Percentiles rank a stretch among this genome's conserved stretches.
Conservation (phyloP, 2,888 invertebrate genomes). For the Andrena marginata region DNA sequence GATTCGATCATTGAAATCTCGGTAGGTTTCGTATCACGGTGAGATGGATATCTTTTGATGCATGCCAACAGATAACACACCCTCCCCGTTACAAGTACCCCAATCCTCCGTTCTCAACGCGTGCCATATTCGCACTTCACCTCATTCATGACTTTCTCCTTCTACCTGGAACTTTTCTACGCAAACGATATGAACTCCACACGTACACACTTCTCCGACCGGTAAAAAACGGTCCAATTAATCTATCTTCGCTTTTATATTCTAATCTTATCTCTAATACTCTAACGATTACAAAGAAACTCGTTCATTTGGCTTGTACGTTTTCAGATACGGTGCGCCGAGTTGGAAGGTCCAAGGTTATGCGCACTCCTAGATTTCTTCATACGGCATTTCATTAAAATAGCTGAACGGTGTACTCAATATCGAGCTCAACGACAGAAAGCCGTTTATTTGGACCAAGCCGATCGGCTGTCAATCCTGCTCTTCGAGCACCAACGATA, state of each 20-base stretch:
- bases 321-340: conserved; percentile 82
- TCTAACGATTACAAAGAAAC: conserved; percentile 21
- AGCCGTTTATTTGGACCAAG: conserved; percentile 90
- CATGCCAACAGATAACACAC: no score
- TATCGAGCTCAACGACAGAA: conserved; percentile 88
- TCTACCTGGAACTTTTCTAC: not conserved
- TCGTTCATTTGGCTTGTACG: conserved; percentile 12
- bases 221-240: not conserved
- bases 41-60: not conserved
- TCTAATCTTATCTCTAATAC: conserved; percentile 66
- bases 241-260: not conserved
- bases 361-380: conserved; percentile 90
- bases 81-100: no score
- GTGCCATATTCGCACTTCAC: not conserved
- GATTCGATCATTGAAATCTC: conserved; percentile 81
- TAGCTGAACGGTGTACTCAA: conserved; percentile 89
- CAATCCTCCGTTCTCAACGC: no score
- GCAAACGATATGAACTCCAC: not conserved
- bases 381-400: conserved; percentile 90
- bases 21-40: conserved; percentile 67
- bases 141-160: not conserved
- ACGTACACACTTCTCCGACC: not conserved
- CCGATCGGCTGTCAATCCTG: conserved; percentile 88
- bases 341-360: conserved; percentile 87
- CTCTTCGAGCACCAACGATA: conserved; percentile 87